Evolutionary conservation across 2,888 invertebrate species (phyloP).

Genomic region (Cephus rjabovi): DNA sequence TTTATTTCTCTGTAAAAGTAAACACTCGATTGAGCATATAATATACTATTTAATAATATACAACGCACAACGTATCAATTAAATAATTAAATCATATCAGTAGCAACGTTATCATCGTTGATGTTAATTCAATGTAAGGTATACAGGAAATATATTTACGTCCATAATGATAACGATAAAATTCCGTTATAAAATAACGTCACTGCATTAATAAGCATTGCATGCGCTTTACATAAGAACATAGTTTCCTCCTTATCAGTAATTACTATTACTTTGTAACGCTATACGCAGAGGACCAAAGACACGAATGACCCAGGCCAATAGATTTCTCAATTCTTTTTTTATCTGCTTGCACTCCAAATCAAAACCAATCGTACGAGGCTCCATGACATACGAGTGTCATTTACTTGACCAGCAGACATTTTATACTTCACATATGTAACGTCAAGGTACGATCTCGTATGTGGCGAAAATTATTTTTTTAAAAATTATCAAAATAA

Average conservation of each 20-base stretch:
- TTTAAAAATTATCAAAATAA: neutral
- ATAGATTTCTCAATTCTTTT: conserved; percentile 3
- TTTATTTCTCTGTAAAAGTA: neutral
- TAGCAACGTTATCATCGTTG: neutral
- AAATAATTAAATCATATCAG: neutral
- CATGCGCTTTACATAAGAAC: conserved; percentile 8
- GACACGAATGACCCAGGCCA: conserved; percentile 23
- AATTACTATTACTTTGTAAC: conserved; percentile 9
- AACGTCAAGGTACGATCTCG: neutral
- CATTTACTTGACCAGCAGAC: neutral
- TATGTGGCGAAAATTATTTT: neutral
- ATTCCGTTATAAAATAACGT: conserved; percentile 16
- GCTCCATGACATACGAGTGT: neutral
- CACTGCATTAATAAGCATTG: conserved; percentile 11
- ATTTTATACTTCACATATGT: neutral
- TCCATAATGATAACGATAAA: conserved; percentile 11
- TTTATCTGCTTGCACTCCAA: conserved; percentile 1
- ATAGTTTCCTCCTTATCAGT: conserved; percentile 6
- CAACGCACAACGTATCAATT: neutral
- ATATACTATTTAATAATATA: neutral
- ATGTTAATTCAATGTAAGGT: conserved; percentile 20
- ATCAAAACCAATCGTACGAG: neutral
- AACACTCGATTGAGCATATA: neutral
- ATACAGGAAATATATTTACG: conserved; percentile 13
- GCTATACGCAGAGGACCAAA: conserved; percentile 15